Conservation (phyloP, 1,140 invertebrate genomes). For the Hestina assimilis region DNA sequence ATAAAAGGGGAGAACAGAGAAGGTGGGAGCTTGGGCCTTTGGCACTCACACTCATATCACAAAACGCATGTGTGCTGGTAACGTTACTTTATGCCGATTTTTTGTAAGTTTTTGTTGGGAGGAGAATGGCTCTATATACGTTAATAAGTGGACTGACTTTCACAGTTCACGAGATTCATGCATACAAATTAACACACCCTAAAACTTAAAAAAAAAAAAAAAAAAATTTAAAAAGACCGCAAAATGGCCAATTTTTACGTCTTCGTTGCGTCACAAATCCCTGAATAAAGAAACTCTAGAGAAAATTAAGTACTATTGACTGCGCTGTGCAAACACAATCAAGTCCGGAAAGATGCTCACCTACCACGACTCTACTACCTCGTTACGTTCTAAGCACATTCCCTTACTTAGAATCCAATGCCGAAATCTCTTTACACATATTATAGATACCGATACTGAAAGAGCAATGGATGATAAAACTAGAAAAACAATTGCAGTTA, state of each 20-base stretch:
- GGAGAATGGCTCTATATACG: no score
- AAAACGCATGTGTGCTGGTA: no score
- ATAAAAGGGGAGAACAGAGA: no score
- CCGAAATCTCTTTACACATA: background rate
- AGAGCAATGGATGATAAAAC: slow-evolving; percentile 24
- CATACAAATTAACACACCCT: no score
- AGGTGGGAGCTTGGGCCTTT: no score
- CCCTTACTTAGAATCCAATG: slow-evolving; percentile 21
- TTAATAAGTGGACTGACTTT: no score
- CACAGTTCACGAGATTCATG: no score
- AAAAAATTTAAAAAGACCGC: no score
- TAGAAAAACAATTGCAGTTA: background rate
- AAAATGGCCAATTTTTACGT: background rate
- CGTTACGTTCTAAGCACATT: background rate
- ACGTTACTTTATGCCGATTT: no score
- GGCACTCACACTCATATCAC: no score
- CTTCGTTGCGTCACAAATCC: slow-evolving; percentile 6
- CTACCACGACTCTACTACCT: slow-evolving; percentile 23
- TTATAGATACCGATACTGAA: background rate
- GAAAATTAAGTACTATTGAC: slow-evolving; percentile 61
- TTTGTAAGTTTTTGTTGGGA: no score
- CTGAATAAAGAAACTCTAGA: slow-evolving; percentile 41
- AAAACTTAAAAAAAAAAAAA: no score
- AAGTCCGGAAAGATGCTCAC: slow-evolving; percentile 43
- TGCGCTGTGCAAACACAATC: slow-evolving; percentile 59